These are phyloP conservation scores for Phrynocephalus forsythii DNA, from an alignment of 2,797 vertebrate genomes.

Conservation along the genomic window DNA sequence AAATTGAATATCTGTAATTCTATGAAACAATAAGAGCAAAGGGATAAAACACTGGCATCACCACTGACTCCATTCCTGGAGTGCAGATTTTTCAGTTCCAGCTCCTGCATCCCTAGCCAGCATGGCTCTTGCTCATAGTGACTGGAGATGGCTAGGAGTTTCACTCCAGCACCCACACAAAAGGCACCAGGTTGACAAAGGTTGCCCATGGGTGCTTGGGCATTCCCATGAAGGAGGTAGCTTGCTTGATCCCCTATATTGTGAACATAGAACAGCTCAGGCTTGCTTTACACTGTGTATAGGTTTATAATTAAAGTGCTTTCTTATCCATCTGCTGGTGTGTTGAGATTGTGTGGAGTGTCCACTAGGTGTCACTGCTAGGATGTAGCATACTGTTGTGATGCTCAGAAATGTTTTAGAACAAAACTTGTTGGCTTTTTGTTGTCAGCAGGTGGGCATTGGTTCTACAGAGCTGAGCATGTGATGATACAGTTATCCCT, in stretches of 20 bases:
- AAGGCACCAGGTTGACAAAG: background rate
- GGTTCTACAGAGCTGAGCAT: constrained; percentile 56
- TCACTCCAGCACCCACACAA: too few relatives aligned
- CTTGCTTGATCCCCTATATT: background rate
- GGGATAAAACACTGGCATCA: background rate
- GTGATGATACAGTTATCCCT: constrained; percentile 77
- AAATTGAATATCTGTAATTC: background rate
- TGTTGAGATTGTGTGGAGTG: fast-evolving
- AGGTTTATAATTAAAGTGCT: too few relatives aligned
- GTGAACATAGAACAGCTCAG: background rate
- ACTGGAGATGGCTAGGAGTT: too few relatives aligned
- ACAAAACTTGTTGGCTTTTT: background rate
- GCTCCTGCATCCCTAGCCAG: background rate
- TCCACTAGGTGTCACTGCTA: fast-evolving
- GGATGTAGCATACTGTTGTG: background rate
- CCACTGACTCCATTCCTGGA: too few relatives aligned
- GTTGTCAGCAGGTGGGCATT: fast-evolving
- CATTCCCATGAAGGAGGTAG: background rate
- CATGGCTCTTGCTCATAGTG: too few relatives aligned
- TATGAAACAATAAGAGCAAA: background rate
- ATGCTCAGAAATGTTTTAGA: background rate
- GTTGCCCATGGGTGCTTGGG: background rate
- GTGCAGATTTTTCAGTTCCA: background rate
- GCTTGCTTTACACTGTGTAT: background rate
- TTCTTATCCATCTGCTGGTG: background rate